Conservation (phyloP, 2,888 invertebrate genomes). For the Microplitis manilae region DNA sequence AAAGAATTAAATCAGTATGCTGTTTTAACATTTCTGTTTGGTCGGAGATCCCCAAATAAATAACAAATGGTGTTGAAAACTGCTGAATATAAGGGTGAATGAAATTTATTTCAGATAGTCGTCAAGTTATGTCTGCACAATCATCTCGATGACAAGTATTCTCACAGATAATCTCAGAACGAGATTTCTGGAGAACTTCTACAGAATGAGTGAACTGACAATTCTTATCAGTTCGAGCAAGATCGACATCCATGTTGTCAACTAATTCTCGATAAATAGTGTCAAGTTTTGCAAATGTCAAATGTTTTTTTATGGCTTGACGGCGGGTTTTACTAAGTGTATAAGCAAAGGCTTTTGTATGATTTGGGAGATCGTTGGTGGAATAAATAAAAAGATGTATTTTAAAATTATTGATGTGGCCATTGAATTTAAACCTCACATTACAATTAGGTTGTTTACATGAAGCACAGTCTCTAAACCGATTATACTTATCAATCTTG, state of each 20-base stretch:
- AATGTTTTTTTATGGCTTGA: neutral
- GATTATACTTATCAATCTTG: too few relatives aligned
- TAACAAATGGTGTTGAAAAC: slow-evolving; percentile 27
- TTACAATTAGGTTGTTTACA: too few relatives aligned
- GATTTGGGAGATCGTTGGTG: too few relatives aligned
- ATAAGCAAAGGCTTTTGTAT: neutral
- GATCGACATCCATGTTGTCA: too few relatives aligned
- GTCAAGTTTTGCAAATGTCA: neutral
- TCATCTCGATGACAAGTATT: slow-evolving; percentile 36
- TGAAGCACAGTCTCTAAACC: too few relatives aligned
- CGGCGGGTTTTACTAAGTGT: neutral
- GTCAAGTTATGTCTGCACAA: slow-evolving; percentile 27
- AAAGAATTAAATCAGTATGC: slow-evolving; percentile 12
- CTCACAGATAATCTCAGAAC: slow-evolving; percentile 29
- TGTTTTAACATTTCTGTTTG: slow-evolving; percentile 34
- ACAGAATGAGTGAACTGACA: slow-evolving; percentile 28
- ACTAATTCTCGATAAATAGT: neutral
- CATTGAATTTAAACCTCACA: too few relatives aligned
- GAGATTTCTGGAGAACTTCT: slow-evolving; percentile 38
- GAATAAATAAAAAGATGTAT: too few relatives aligned
- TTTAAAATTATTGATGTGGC: too few relatives aligned
- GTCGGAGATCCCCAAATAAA: slow-evolving; percentile 35
- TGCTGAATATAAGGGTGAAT: slow-evolving; percentile 23
- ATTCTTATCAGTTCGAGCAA: slow-evolving; percentile 16
- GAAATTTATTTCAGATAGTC: slow-evolving; percentile 16